Conservation (phyloP, 1,140 invertebrate species). For the Sinonovacula constricta region DNA sequence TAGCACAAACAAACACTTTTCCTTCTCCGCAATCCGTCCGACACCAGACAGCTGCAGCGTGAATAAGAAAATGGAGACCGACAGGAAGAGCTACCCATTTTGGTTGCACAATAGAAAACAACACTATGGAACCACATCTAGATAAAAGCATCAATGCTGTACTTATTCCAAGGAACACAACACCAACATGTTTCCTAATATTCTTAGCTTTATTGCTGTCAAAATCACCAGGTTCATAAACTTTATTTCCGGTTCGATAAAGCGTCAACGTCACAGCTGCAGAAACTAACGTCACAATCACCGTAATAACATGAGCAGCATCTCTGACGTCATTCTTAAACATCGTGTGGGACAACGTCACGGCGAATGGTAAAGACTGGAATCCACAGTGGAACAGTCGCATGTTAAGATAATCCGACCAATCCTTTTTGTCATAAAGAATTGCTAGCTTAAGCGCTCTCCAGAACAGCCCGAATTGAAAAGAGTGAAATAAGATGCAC, state of each 20-base stretch:
- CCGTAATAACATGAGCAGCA: conserved; percentile 20
- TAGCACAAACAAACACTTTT: not conserved
- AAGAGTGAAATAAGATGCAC: conserved; percentile 45
- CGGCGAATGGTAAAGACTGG: conserved; percentile 41
- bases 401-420: conserved; percentile 42
- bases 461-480: conserved; percentile 43
- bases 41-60: conserved; percentile 2
- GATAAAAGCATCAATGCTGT: conserved; percentile 22
- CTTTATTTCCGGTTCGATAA: conserved; percentile 13
- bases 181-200: conserved; percentile 13
- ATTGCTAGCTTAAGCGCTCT: conserved; percentile 35
- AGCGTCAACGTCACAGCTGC: conserved; percentile 27
- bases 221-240: conserved; percentile 16
- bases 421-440: conserved; percentile 39
- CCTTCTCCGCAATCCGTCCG: conserved; percentile 11
- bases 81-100: conserved; percentile 39
- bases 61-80: conserved; percentile 28
- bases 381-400: conserved; percentile 38
- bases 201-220: conserved; percentile 10
- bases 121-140: conserved; percentile 29
- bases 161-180: conserved; percentile 25
- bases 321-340: conserved; percentile 14
- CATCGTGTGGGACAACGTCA: conserved; percentile 29
- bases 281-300: conserved; percentile 31
- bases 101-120: conserved; percentile 32